A percentile compares a stretch with the other conserved stretches of the same genome.
These are phyloP conservation scores for Microtus montanus DNA, from an alignment of 2,113 vertebrate species.

Conservation along the genomic window DNA sequence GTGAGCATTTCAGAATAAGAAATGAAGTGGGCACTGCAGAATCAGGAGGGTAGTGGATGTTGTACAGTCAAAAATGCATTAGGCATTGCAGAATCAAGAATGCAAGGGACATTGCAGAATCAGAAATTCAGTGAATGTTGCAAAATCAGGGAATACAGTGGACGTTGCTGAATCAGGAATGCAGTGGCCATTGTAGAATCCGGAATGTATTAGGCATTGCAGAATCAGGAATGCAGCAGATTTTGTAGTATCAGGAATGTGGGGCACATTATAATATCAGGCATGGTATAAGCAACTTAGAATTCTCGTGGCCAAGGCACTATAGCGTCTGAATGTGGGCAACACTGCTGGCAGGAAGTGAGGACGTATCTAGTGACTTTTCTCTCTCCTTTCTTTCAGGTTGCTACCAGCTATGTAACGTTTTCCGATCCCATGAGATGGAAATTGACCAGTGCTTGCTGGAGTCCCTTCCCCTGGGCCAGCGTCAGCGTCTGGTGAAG, in stretches of 20 bases:
- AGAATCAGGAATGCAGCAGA: neutral
- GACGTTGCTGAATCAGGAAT: neutral
- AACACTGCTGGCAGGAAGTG: neutral
- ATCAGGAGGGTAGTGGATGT: neutral
- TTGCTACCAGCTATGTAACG: slow-evolving; percentile 99
- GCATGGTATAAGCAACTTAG: too few relatives aligned
- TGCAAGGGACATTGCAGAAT: neutral
- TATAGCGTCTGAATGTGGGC: neutral
- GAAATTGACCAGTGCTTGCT: slow-evolving; percentile 99
- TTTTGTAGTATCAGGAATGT: neutral
- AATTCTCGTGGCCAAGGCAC: neutral
- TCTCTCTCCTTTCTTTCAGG: slow-evolving; percentile 82
- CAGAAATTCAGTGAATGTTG: neutral
- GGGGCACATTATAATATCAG: rapidly evolving
- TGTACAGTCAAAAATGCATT: too few relatives aligned
- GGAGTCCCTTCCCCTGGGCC: slow-evolving; percentile 96
- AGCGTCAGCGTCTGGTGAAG: slow-evolving; percentile 95
- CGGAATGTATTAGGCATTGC: too few relatives aligned
- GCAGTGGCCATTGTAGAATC: neutral
- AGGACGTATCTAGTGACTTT: neutral
- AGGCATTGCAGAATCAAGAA: neutral
- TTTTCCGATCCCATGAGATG: slow-evolving; percentile 97
- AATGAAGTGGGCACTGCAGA: neutral
- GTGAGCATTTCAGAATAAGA: neutral
- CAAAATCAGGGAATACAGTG: neutral